A percentile compares a stretch with the other conserved stretches of the same genome.
phyloP scores from a whole-genome alignment of 2,113 vertebrate species.

The Nycticryphes semicollaris region DNA sequence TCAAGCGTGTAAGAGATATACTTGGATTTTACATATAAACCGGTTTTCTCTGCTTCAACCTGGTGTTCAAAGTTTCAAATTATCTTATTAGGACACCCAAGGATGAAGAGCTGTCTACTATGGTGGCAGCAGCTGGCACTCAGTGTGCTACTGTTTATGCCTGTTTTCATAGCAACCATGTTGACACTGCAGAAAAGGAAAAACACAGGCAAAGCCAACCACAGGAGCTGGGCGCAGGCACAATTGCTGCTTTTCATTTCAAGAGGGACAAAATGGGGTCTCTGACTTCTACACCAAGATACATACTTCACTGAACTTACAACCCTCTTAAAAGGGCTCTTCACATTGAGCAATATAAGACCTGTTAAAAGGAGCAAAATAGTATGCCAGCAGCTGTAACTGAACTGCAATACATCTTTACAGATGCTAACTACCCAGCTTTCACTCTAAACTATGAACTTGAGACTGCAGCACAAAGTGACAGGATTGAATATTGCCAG shows the following conservation, averaged over 20 bases:
- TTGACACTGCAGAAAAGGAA: not conserved
- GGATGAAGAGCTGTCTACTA: not conserved
- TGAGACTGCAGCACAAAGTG: fast-evolving
- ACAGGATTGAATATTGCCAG: not conserved
- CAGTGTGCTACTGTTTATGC: not conserved
- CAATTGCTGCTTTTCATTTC: not conserved
- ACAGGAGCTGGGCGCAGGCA: not conserved
- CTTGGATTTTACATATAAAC: not conserved
- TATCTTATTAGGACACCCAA: not conserved
- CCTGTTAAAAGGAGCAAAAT: not conserved
- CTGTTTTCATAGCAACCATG: not conserved
- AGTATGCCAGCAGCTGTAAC: not conserved
- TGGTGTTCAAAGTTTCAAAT: not conserved
- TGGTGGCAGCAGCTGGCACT: constrained; percentile 26
- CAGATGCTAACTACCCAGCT: not conserved
- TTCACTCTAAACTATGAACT: not conserved
- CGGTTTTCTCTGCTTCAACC: too few relatives aligned
- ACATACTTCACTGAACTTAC: not conserved
- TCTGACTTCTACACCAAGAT: not conserved
- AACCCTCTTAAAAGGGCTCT: not conserved
- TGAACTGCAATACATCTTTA: not conserved
- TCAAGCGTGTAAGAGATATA: not conserved
- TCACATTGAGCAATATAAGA: fast-evolving
- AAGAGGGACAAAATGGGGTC: not conserved
- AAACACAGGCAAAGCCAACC: not conserved